Base-by-base conservation (phyloP, 2,797 vertebrate species). In the Coendou prehensilis region DNA sequence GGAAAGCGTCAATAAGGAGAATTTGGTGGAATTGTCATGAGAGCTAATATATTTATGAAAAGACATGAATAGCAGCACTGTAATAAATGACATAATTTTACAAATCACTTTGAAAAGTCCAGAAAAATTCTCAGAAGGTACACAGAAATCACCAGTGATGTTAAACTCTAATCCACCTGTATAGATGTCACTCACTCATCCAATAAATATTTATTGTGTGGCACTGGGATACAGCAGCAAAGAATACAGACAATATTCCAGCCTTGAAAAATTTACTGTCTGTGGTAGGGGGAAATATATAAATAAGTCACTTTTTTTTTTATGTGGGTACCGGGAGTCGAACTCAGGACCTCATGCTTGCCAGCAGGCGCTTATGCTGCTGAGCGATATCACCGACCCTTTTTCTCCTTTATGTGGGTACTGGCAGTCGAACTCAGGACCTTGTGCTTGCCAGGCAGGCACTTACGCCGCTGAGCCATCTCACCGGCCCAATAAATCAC, bases 41-140 rank as follows among this genome's bases (percentile, higher is more conserved):
- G 30, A 95, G 30, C 10, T 76, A 92, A 90, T 54, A 91, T 78
- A 50, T 69, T 93, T 87, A 91, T 52, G 67, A 64, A 52, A 94
- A 93, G 69, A 57, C 41, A 95, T 64, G 52, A 9, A 54, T 28
- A 89, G 9, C 13, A 95, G 78, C 93, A 71, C 14, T 80, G 23
- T 54, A 92, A 76, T 87, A 89, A 82, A 57, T 56, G 28, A 76
- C 4, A 84, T n/a, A 91, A 76, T 80, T 85, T 78, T 37, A 82
- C 88, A 94, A 85, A 50, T 71, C 23, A 91, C 41, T 67, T 69
- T 82, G 30, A 88, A 75, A 20, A 93, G 50, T 86, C 6, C 20
- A 89, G 56, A 92, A 90, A 90, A 88, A 88, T 79, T 95, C 82
- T 95, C 52, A 93, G 33, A 93, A 83, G 67, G 17, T 76, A 92